These are phyloP conservation scores for Oscheius sp. DNA, from an alignment of 2,888 invertebrate genomes.

Conservation along the genomic window DNA sequence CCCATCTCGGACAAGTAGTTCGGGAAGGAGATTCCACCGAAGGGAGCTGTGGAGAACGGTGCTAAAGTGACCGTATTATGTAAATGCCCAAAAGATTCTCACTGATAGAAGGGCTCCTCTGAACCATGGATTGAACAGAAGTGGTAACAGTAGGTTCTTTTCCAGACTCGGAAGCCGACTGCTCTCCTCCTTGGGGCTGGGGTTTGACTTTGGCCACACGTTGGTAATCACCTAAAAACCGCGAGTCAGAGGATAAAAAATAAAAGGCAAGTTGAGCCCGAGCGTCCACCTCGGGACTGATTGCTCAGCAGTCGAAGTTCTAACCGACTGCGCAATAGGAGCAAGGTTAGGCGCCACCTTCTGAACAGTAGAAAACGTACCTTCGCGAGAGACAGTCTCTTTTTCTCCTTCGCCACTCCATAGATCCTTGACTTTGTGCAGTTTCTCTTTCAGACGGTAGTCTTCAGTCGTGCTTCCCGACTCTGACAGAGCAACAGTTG, in stretches of 20 bases:
- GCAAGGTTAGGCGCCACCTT: too few relatives aligned
- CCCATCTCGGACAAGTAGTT: constrained; percentile 33
- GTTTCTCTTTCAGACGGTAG: constrained; percentile 57
- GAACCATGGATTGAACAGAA: background rate
- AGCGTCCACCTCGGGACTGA: too few relatives aligned
- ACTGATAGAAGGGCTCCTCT: constrained; percentile 36
- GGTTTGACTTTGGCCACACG: constrained; percentile 55
- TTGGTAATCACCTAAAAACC: constrained; percentile 25
- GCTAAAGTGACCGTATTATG: constrained; percentile 15
- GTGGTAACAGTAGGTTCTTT: constrained; percentile 3
- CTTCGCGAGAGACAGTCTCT: constrained; percentile 19
- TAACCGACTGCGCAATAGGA: too few relatives aligned
- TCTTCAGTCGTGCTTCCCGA: constrained; percentile 53
- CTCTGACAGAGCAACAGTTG: constrained; percentile 36
- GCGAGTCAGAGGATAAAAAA: too few relatives aligned
- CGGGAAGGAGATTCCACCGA: constrained; percentile 33
- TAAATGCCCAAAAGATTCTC: background rate
- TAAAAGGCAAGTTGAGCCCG: too few relatives aligned
- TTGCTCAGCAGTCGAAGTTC: too few relatives aligned
- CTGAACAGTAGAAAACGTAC: too few relatives aligned
- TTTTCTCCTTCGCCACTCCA: constrained; percentile 36
- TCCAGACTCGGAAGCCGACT: background rate
- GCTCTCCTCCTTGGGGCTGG: constrained; percentile 47
- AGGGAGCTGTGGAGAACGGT: constrained; percentile 26
- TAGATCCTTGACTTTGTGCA: constrained; percentile 57